Conservation (phyloP, 2,797 vertebrate species). For the Pyrocephalus nanus region DNA sequence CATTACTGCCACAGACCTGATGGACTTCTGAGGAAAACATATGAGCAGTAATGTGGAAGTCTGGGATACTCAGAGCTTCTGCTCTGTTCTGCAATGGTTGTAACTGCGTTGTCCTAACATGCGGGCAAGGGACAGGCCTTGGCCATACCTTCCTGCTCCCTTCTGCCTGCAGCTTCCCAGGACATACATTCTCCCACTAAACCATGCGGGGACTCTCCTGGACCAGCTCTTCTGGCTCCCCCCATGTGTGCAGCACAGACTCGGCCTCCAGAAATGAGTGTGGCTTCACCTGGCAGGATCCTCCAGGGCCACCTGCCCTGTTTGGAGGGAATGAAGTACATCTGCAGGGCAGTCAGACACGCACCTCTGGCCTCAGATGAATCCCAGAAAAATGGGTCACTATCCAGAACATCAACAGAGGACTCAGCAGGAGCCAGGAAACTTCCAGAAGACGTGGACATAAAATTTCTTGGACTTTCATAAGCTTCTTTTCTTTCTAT, state of each 20-base stretch:
- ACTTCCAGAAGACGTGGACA: background rate
- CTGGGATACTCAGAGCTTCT: background rate
- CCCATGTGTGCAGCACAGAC: accelerated
- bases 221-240: background rate
- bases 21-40: background rate
- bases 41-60: accelerated
- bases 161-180: background rate
- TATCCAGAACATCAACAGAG: background rate
- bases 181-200: background rate
- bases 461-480: background rate
- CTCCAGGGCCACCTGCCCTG: background rate
- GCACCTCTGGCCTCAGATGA: background rate
- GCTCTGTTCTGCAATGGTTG: background rate
- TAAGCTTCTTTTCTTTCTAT: background rate
- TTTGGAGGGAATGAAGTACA: background rate
- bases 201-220: accelerated
- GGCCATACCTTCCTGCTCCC: background rate
- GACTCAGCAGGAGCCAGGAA: background rate
- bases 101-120: accelerated
- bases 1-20: background rate
- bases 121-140: background rate
- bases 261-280: background rate
- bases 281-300: background rate
- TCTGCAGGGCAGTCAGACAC: background rate
- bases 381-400: background rate